Conservation (phyloP, 2,888 invertebrate genomes). For the Diaphora mendica region DNA sequence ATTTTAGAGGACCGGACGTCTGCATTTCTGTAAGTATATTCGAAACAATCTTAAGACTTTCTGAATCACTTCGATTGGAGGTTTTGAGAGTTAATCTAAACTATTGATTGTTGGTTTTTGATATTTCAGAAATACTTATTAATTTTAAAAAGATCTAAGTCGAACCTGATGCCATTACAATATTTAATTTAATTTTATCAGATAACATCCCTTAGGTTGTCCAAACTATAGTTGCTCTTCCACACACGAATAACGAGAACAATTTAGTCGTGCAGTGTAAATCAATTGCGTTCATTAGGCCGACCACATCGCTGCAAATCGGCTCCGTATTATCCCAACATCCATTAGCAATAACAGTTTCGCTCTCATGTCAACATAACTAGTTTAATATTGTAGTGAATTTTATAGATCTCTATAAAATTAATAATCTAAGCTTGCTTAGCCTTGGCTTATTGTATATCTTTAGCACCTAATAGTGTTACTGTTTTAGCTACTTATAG, state of each 20-base stretch:
- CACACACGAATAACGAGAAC: conserved; percentile 29
- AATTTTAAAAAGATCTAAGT: too few relatives aligned
- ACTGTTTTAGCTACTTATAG: background rate
- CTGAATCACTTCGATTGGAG: too few relatives aligned
- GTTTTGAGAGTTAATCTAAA: too few relatives aligned
- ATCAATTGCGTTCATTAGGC: conserved; percentile 38
- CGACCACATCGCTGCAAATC: conserved; percentile 40
- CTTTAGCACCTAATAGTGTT: too few relatives aligned
- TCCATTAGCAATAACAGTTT: conserved; percentile 48
- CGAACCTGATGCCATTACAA: too few relatives aligned
- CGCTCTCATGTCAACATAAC: conserved; percentile 30
- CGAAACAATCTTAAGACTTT: too few relatives aligned
- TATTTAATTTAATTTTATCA: background rate
- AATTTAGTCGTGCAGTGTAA: conserved; percentile 39
- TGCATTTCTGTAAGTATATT: too few relatives aligned
- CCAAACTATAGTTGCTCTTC: conserved; percentile 28
- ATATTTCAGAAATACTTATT: too few relatives aligned
- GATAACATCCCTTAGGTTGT: background rate
- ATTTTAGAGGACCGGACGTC: too few relatives aligned
- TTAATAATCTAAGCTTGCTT: background rate
- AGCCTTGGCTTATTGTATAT: background rate
- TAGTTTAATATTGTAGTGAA: conserved; percentile 26
- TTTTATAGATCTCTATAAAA: background rate
- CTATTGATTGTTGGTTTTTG: too few relatives aligned
- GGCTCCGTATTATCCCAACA: conserved; percentile 36